Evolutionary conservation across 92 coral and sea anemone genomes (phyloP).

Genomic region (Zoanthus gigantus): DNA sequence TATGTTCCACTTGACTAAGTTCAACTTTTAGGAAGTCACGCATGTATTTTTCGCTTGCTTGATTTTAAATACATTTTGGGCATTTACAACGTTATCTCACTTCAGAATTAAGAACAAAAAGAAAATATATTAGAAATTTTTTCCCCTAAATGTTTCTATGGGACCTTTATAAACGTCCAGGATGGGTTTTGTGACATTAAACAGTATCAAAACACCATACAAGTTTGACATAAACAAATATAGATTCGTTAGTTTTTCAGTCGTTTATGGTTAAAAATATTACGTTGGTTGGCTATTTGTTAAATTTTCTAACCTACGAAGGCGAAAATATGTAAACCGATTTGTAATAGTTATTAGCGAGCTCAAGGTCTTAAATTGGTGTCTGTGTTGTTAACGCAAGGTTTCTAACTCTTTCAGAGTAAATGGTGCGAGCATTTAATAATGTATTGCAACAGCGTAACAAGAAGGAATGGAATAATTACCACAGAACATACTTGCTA

Average conservation of each 20-base stretch:
- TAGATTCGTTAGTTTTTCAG: not conserved
- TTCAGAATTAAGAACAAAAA: constrained; percentile 5
- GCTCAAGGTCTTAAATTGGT: constrained; percentile 12
- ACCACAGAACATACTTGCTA: constrained; percentile 13
- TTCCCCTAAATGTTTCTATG: not conserved
- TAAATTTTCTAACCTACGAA: not conserved
- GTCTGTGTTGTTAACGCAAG: constrained; percentile 14
- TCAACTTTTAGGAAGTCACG: constrained; percentile 22
- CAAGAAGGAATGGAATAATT: constrained; percentile 22
- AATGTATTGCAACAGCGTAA: constrained; percentile 34
- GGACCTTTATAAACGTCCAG: constrained; percentile 3
- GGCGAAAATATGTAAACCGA: not conserved
- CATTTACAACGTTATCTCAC: not conserved
- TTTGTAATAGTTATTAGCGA: constrained; percentile 10
- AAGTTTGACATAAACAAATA: constrained; percentile 20
- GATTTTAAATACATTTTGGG: not conserved
- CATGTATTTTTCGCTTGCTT: constrained; percentile 20
- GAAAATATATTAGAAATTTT: not conserved
- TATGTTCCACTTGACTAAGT: not conserved
- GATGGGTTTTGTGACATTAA: not conserved
- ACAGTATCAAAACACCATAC: constrained; percentile 24
- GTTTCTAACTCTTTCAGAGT: not conserved
- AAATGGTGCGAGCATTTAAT: constrained; percentile 18
- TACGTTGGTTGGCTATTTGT: not conserved
- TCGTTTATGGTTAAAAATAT: not conserved